These are phyloP conservation scores for Tympanuchus pallidicinctus DNA, from an alignment of 2,113 vertebrate species.

Conservation along the genomic window DNA sequence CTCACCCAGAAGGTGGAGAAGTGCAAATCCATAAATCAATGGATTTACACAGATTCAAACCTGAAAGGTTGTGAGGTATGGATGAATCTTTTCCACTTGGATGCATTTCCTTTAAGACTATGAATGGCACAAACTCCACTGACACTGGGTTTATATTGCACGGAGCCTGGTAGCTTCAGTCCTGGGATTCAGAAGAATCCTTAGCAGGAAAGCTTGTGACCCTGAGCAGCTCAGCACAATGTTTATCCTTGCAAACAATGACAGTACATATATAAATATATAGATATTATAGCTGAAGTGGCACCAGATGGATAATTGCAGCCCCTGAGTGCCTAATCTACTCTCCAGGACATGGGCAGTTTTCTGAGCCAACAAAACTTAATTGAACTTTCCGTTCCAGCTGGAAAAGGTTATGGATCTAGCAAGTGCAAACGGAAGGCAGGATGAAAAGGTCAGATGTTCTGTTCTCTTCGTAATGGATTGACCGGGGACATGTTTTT, in stretches of 20 bases:
- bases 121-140: background rate
- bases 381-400: constrained; percentile 86
- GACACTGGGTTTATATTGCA: background rate
- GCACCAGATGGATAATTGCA: constrained; percentile 85
- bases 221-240: constrained; percentile 15
- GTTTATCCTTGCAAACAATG: constrained; percentile 19
- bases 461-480: constrained; percentile 78
- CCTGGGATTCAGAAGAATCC: background rate
- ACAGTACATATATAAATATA: constrained; percentile 72
- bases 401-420: constrained; percentile 85
- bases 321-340: constrained; percentile 83
- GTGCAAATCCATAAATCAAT: constrained; percentile 61
- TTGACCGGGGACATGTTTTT: constrained; percentile 79
- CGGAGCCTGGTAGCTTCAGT: background rate
- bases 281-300: constrained; percentile 77
- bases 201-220: background rate
- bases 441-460: constrained; percentile 82
- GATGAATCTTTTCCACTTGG: constrained; percentile 35
- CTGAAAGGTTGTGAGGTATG: background rate
- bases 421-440: constrained; percentile 62
- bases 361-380: constrained; percentile 86
- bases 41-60: constrained; percentile 45
- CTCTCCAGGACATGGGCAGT: constrained; percentile 81
- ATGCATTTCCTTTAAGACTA: background rate
- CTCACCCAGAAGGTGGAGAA: constrained; percentile 26